A percentile compares a stretch with the other conserved stretches of the same genome.
These are phyloP conservation scores for Scomberomorus guttatus DNA, from an alignment of 2,797 vertebrate species.

Conservation along the genomic window DNA sequence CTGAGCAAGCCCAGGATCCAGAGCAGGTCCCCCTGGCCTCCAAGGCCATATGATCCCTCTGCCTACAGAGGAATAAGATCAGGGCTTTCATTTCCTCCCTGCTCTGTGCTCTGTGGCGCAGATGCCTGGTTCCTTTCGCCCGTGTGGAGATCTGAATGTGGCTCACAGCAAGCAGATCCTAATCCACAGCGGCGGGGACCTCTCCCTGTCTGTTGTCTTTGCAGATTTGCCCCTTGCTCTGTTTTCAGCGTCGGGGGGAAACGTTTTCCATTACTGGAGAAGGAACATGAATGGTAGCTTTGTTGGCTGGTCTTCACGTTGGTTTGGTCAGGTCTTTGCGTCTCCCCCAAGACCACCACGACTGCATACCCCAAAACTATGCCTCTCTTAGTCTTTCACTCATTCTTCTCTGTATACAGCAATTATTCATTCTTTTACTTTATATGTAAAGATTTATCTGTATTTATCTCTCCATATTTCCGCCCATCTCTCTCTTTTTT, in stretches of 20 bases:
- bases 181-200: constrained; percentile 59
- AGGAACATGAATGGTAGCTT: constrained; percentile 78
- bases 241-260: constrained; percentile 58
- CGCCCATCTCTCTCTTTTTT: constrained; percentile 9
- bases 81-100: constrained; percentile 67
- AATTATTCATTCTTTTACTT: background rate
- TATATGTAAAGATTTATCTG: background rate
- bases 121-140: constrained; percentile 60
- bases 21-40: constrained; percentile 57
- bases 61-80: constrained; percentile 52
- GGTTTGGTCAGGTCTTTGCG: constrained; percentile 60
- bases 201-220: constrained; percentile 79
- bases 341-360: constrained; percentile 31
- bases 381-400: background rate
- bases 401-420: background rate
- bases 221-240: constrained; percentile 74
- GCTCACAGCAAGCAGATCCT: constrained; percentile 66
- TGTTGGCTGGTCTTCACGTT: constrained; percentile 70
- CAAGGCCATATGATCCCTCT: constrained; percentile 60
- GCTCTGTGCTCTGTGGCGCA: constrained; percentile 53
- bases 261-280: constrained; percentile 68
- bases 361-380: constrained; percentile 25
- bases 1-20: constrained; percentile 23
- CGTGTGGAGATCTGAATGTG: constrained; percentile 60
- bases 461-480: background rate